A percentile compares a stretch with the other conserved stretches of the same genome.
Evolutionary conservation across 2,113 vertebrate genomes (phyloP).

Genomic region (Globicephala melas): DNA sequence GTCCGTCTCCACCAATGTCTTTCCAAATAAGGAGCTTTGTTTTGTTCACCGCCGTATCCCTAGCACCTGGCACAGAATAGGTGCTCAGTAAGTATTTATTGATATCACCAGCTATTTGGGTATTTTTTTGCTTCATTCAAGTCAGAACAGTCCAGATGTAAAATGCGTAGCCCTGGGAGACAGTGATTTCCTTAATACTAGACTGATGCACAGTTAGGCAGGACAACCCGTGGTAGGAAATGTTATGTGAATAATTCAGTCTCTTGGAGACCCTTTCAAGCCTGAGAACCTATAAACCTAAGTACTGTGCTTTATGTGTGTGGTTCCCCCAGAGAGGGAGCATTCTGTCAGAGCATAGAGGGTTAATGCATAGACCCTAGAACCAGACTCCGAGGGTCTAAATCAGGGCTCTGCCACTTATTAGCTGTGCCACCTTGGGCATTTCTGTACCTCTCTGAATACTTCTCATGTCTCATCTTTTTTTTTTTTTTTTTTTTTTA

Average conservation of each 20-base stretch:
- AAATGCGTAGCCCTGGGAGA: background rate
- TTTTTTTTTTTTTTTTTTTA: no score
- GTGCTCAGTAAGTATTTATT: background rate
- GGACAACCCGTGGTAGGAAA: background rate
- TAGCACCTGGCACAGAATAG: background rate
- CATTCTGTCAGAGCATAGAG: no score
- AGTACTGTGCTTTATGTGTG: background rate
- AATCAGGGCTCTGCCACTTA: background rate
- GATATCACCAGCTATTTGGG: background rate
- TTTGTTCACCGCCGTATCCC: background rate
- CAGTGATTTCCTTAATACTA: background rate
- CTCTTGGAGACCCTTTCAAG: background rate
- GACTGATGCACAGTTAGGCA: background rate
- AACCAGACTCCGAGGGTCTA: background rate
- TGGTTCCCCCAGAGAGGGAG: background rate
- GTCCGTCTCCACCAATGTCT: background rate
- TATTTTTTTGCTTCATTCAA: background rate
- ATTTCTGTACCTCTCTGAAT: background rate
- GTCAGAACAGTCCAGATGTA: background rate
- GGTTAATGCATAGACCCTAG: background rate
- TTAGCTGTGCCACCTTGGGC: no score
- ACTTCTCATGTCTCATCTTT: background rate
- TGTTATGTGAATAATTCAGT: background rate
- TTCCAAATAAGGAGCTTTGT: background rate
- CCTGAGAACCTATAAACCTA: background rate